Base-by-base conservation (phyloP, 2,888 invertebrate genomes). In the Cataglyphis albicans region DNA sequence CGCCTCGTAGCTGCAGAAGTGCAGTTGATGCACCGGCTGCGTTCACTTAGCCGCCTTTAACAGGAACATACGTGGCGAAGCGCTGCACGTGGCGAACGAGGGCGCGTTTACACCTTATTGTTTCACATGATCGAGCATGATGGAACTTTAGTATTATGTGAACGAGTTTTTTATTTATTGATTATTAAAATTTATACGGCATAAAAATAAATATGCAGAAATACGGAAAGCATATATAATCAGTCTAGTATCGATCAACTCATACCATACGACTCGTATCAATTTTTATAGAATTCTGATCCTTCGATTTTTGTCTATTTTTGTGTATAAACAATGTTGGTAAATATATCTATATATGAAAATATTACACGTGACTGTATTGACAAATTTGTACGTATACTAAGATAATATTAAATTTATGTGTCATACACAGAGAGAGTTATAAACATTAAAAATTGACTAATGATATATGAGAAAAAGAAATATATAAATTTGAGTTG, bases 11-110 rank as follows among this genome's bases (percentile, higher is more conserved):
- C 59, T 55, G 65, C 84, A 52, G 64, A 70, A 67, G 74, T 81
- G 85, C 80, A 68, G 52, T 35, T 65, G 78, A 84, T 74, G 73
- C 82, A 73, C 73, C 81, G 52, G 64, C 52, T 72, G 67, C 52
- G 48, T 48, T 52, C 78, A 61, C 25, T 80, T 78, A 61, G 68
- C 59, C 57, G 21, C 64, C 65, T 55, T 72, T 41, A n/a, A 25
- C 80, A n/a, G 29, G 38, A 82, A 70, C 78, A n/a, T 80, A 61
- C 44, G 59, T 18, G 78, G 25, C 59, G 12, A 59, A 61, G 55
- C 52, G 48, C 59, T 48, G 70, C 78, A 44, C 44, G 78, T 59
- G 65, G 72, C 12, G 44, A 41, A 72, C 48, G 4, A 48, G 67
- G 48, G 29, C 7, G 25, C 21, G 18, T 70, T 78, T 68, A 57